Evolutionary conservation across 2,113 vertebrate genomes (phyloP), one percentile per base, ranked within the genome.

Genomic region (Pygoscelis antarcticus): DNA sequence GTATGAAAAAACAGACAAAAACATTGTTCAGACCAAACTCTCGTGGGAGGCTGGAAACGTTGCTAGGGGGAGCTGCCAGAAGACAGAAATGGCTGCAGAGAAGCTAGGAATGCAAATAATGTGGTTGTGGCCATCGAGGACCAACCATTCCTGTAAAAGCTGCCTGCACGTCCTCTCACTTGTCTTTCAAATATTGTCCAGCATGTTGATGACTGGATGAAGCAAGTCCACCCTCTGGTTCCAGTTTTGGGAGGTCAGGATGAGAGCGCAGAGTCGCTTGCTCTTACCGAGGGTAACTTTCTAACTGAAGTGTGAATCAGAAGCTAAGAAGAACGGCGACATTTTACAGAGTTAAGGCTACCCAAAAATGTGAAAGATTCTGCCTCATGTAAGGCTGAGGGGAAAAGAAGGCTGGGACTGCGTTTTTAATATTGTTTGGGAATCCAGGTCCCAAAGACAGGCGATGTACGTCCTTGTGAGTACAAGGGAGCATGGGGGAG

Each of bases 401-500:
- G 95, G 62, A 66, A 94, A 93, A 76, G 89, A 84, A 90, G 82
- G 40, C 34, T 93, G 57, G 44, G 90, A 69, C 30, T 95, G 75
- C 90, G 95, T 96, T 94, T 96, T 97, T 97, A 96, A 95, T 94
- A 49, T 4, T 86, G 75, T 90, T 94, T 96, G 95, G 92, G 96
- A 96, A 88, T 94, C 49, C 58, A 87, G n/a, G 54, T 70, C 91
- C 93, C 95, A 76, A 61, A 83, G 92, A 80, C 82, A 88, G 58
- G 66, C 0, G 0, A 26, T 13, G 27, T 6, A 71, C 78, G 47
- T 87, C 87, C 70, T 72, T 58, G 32, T 62, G 66, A 96, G 49
- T 82, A 61, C 0, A 2, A 84, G 65, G 77, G 81, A 96, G 7
- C 16, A 55, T 47, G 14, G 61, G 74, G 78, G 70, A 93, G 65